Conservation (phyloP, 2,888 invertebrate genomes). For the Cheilosia grossa region DNA sequence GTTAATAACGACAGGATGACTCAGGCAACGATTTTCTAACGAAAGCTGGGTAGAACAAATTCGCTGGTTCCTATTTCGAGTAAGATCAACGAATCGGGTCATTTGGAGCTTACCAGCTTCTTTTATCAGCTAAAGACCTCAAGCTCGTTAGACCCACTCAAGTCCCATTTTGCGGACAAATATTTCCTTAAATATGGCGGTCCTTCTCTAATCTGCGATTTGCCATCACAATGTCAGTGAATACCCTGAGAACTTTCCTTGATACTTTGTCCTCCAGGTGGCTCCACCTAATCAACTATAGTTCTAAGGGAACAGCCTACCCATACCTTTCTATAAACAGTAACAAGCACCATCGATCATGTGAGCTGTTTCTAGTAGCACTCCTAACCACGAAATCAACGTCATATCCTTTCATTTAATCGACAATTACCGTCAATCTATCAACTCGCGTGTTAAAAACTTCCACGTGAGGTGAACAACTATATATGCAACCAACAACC, state of each 20-base stretch:
- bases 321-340: conserved; percentile 9
- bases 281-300: no score
- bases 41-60: no score
- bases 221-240: not conserved
- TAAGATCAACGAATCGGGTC: no score
- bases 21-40: no score
- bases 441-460: conserved; percentile 38
- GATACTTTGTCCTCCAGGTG: no score
- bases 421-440: conserved; percentile 50
- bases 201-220: not conserved
- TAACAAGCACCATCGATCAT: conserved; percentile 1
- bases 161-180: no score
- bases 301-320: not conserved
- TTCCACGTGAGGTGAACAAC: not conserved
- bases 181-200: not conserved
- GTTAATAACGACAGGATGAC: no score
- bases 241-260: no score
- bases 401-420: conserved; percentile 45
- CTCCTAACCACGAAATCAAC: conserved; percentile 14
- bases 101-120: no score
- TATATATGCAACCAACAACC: not conserved
- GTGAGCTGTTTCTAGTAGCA: not conserved
- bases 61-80: no score
- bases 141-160: no score
- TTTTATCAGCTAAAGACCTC: no score